phyloP scores from a whole-genome alignment of 2,888 invertebrate species.

The Galerucella calmariensis region DNA sequence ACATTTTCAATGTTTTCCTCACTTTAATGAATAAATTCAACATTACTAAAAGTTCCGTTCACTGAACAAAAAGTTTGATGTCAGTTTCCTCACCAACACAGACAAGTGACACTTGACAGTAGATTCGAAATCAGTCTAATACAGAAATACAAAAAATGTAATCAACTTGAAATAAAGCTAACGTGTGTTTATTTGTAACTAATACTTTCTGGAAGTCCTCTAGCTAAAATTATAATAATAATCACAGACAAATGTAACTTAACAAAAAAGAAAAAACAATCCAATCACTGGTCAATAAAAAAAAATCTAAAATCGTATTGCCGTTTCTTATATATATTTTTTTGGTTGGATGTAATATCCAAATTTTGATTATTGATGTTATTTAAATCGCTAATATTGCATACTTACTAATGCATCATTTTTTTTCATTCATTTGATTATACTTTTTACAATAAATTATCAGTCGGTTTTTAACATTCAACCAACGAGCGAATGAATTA shows the following conservation, averaged over 20 bases:
- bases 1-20: too few relatives aligned
- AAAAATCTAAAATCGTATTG: conserved; percentile 44
- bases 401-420: conserved; percentile 39
- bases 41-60: too few relatives aligned
- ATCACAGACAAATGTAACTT: conserved; percentile 45
- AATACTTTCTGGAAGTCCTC: conserved; percentile 8
- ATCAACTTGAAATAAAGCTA: not conserved
- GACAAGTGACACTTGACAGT: too few relatives aligned
- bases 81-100: too few relatives aligned
- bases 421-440: conserved; percentile 41
- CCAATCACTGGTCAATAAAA: conserved; percentile 31
- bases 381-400: conserved; percentile 46
- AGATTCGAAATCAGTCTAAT: too few relatives aligned
- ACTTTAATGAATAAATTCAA: too few relatives aligned
- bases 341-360: conserved; percentile 43
- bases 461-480: conserved; percentile 46
- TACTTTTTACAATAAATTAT: conserved; percentile 39
- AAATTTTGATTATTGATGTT: conserved; percentile 47
- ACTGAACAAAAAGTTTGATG: too few relatives aligned
- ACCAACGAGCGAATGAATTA: conserved; percentile 39
- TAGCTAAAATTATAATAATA: conserved; percentile 45
- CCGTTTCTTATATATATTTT: conserved; percentile 27
- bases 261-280: conserved; percentile 39
- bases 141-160: not conserved
- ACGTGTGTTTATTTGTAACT: not conserved